A percentile compares a stretch with the other conserved stretches of the same genome.
These are phyloP conservation scores for Lasioglossum figueresi DNA, from an alignment of 2,888 invertebrate species.

Conservation along the genomic window DNA sequence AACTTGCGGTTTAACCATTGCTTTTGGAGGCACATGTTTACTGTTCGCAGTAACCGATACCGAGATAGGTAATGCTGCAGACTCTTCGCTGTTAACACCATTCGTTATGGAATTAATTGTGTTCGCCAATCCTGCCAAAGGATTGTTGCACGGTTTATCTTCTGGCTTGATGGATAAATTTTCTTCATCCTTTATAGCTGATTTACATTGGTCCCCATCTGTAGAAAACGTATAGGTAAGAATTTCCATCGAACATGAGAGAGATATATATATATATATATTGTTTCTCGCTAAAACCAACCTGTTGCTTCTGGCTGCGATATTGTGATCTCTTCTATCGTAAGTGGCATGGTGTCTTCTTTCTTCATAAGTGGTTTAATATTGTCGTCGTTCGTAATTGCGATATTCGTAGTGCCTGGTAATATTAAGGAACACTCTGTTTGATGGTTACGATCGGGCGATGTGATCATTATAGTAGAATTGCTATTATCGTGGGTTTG, in stretches of 20 bases:
- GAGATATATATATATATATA: too few relatives aligned
- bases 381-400: slow-evolving; percentile 68
- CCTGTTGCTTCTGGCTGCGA: slow-evolving; percentile 62
- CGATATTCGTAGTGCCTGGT: slow-evolving; percentile 68
- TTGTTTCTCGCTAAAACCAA: slow-evolving; percentile 10
- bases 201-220: slow-evolving; percentile 75
- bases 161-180: slow-evolving; percentile 74
- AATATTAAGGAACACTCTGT: slow-evolving; percentile 76
- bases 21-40: slow-evolving; percentile 89
- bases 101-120: slow-evolving; percentile 82
- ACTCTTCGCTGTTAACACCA: slow-evolving; percentile 76
- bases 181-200: slow-evolving; percentile 76
- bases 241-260: not conserved
- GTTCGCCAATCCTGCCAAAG: slow-evolving; percentile 81
- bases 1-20: slow-evolving; percentile 97
- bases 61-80: slow-evolving; percentile 62
- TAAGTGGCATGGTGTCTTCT: slow-evolving; percentile 66
- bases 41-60: slow-evolving; percentile 74
- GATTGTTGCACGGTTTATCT: slow-evolving; percentile 82
- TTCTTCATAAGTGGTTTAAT: slow-evolving; percentile 70
- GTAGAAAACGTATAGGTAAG: not conserved
- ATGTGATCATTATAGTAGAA: slow-evolving; percentile 66
- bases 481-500: slow-evolving; percentile 68
- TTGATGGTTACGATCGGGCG: slow-evolving; percentile 73
- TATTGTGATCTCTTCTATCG: slow-evolving; percentile 63